phyloP scores from a whole-genome alignment of 2,113 vertebrate genomes.

The human region GRCh38 chr11:46322001-46322500 shows the following conservation, averaged over 20 bases:
- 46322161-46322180: rapidly evolving
- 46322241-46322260: not conserved
- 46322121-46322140: not conserved
- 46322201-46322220: rapidly evolving
- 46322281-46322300: not conserved
- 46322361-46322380: not conserved
- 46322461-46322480: not conserved
- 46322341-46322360: not conserved
- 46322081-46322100: not conserved
- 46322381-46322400: not conserved
- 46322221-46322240: not conserved
- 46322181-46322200: not conserved
- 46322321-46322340: not conserved
- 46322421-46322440: not conserved
- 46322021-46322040: not conserved
- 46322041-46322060: not conserved
- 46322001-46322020: not conserved
- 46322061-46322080: not conserved
- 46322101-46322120: not conserved
- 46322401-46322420: not conserved
- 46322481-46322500: not conserved
- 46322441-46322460: not conserved
- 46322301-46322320: not conserved
- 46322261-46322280: not conserved
- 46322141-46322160: not conserved